Evolutionary conservation across 2,797 vertebrate genomes (phyloP), one percentile per base, ranked within the genome.

Genomic region (Rhinogobio ventralis): DNA sequence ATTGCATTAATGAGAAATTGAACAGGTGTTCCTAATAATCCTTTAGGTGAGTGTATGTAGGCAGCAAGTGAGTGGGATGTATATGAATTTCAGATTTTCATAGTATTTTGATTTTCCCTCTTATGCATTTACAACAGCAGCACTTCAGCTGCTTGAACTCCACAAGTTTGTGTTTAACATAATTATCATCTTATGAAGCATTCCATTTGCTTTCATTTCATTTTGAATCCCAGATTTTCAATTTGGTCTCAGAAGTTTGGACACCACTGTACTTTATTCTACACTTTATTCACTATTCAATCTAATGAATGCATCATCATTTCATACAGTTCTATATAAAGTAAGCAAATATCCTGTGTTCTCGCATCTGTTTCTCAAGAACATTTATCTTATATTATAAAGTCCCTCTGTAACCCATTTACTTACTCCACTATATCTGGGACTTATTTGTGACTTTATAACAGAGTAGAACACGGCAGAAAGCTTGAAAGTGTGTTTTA

Each of bases 401-500:
- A 85, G 67, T 57, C 79, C 23, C 69, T 78, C 73, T 51, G 64
- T 76, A 82, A 28, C 82, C 82, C 64, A 87, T 69, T 82, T 82
- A 71, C 85, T 87, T 69, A 76, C 76, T 86, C 53, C 64, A 66
- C 74, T 84, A 80, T 60, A 85, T 80, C 74, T 86, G 36, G 53
- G 74, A 82, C 84, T 86, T 87, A 82, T 77, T 75, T 75, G 77
- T 86, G 55, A 67, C 74, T 82, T 72, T 77, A 45, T 68, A 78
- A 82, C 74, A 71, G 60, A 86, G 69, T 55, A 45, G 79, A 66
- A 72, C 42, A 39, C 64, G 51, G 69, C 33, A 77, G 76, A 67
- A 81, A 81, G 81, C 80, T 69, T 81, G 77, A 88, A 89, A 86
- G 76, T 81, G 42, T 67, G 76, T 87, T 88, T 83, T 55, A 73